phyloP scores from a whole-genome alignment of 2,797 vertebrate genomes.

The Periophthalmus magnuspinnatus region DNA sequence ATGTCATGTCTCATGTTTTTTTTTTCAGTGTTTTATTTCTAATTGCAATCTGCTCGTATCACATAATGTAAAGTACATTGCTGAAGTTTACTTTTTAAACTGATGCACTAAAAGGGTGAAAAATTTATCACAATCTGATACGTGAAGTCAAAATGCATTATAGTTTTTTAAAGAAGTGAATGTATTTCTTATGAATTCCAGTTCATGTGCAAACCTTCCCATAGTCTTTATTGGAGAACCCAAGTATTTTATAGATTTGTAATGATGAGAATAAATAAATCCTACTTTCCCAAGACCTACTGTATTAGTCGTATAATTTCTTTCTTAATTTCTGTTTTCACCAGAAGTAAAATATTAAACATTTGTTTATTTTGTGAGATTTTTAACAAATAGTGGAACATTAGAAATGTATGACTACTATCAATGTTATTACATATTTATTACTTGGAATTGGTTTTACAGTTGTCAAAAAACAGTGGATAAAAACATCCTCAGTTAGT shows the following conservation, averaged over 20 bases:
- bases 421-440: too few species aligned
- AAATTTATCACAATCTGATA: slow-evolving; percentile 51
- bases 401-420: too few species aligned
- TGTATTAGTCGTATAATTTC: background rate
- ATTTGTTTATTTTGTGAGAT: background rate
- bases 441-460: too few species aligned
- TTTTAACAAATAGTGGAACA: background rate
- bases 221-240: slow-evolving; percentile 64
- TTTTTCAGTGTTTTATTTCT: slow-evolving; percentile 30
- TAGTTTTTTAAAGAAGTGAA: slow-evolving; percentile 72
- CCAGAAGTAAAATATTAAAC: too few species aligned
- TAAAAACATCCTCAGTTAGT: too few species aligned
- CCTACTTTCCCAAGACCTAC: slow-evolving; percentile 65
- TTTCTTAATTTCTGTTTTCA: too few species aligned
- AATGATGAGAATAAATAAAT: slow-evolving; percentile 75
- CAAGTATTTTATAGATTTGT: slow-evolving; percentile 76
- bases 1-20: background rate
- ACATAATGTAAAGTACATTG: slow-evolving; percentile 38
- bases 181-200: slow-evolving; percentile 75
- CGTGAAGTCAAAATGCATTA: slow-evolving; percentile 45
- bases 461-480: too few species aligned
- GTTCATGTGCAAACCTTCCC: slow-evolving; percentile 52
- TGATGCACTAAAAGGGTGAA: slow-evolving; percentile 58
- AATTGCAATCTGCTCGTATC: slow-evolving; percentile 15
- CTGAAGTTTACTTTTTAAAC: slow-evolving; percentile 32